Evolutionary conservation across 2,797 vertebrate genomes (phyloP).

Genomic region (Petrocephalus schoutedeni): DNA sequence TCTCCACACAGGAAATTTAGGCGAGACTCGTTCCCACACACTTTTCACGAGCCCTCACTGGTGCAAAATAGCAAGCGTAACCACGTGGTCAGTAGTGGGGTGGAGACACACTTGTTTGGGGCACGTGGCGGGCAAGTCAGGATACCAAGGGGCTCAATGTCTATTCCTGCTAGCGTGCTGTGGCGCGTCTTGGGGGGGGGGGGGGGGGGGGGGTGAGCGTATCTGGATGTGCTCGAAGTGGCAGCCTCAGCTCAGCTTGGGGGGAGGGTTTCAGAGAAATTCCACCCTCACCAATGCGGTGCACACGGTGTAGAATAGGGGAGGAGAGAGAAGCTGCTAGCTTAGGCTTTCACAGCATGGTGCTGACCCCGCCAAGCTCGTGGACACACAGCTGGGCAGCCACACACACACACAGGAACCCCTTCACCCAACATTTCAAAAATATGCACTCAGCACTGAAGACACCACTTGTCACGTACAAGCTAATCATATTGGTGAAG

Average conservation of each 20-base stretch:
- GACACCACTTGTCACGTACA: neutral
- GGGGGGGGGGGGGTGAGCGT: neutral
- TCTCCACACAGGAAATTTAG: neutral
- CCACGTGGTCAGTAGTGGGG: neutral
- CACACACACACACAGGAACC: too few relatives aligned
- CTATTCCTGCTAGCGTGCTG: conserved; percentile 29
- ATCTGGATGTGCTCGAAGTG: neutral
- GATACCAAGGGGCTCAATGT: conserved; percentile 34
- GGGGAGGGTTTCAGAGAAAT: neutral
- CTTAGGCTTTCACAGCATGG: neutral
- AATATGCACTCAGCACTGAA: neutral
- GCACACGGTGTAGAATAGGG: conserved; percentile 19
- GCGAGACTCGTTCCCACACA: neutral
- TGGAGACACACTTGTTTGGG: neutral
- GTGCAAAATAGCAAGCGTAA: neutral
- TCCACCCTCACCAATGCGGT: neutral
- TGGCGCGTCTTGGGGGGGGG: neutral
- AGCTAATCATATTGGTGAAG: neutral
- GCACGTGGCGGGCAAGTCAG: conserved; percentile 44
- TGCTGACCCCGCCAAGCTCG: neutral
- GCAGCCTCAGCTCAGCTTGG: neutral
- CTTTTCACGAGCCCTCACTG: neutral
- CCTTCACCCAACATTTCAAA: neutral
- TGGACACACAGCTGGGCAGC: neutral
- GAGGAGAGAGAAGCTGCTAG: neutral